Conservation (phyloP, 2,113 vertebrate species). For the Perca fluviatilis region DNA sequence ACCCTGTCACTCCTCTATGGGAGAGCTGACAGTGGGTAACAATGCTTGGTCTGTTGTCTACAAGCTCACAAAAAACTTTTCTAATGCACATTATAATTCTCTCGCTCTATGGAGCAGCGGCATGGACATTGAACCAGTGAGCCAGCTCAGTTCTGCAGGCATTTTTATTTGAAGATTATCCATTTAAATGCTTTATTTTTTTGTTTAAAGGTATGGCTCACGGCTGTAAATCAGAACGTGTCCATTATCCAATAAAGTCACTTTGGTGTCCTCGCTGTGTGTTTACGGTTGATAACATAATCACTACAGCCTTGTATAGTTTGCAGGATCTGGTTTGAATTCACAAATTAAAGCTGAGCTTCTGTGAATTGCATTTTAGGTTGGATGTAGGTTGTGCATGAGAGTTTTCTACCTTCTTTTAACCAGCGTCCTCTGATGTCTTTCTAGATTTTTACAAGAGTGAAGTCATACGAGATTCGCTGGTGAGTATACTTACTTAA, state of each 20-base stretch:
- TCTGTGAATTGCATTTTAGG: neutral
- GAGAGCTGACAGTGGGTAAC: neutral
- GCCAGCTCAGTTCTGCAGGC: neutral
- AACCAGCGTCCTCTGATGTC: conserved; percentile 22
- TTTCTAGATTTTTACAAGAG: conserved; percentile 96
- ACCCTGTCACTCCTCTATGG: neutral
- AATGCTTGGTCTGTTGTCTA: neutral
- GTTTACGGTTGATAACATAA: neutral
- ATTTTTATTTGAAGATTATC: neutral
- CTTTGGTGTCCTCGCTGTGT: neutral
- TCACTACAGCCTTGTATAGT: neutral
- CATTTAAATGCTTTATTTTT: neutral
- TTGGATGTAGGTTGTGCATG: neutral
- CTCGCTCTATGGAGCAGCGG: neutral
- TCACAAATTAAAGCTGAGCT: neutral
- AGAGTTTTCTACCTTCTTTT: neutral
- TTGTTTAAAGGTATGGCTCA: neutral
- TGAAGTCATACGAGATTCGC: conserved; percentile 97
- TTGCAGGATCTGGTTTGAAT: neutral
- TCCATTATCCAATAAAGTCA: neutral
- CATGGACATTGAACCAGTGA: neutral
- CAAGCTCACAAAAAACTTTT: neutral
- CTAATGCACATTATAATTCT: neutral
- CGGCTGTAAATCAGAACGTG: neutral
- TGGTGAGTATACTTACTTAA: conserved; percentile 89